These are phyloP conservation scores for Apteryx owenii DNA, from an alignment of 2,113 vertebrate species.

Conservation along the genomic window DNA sequence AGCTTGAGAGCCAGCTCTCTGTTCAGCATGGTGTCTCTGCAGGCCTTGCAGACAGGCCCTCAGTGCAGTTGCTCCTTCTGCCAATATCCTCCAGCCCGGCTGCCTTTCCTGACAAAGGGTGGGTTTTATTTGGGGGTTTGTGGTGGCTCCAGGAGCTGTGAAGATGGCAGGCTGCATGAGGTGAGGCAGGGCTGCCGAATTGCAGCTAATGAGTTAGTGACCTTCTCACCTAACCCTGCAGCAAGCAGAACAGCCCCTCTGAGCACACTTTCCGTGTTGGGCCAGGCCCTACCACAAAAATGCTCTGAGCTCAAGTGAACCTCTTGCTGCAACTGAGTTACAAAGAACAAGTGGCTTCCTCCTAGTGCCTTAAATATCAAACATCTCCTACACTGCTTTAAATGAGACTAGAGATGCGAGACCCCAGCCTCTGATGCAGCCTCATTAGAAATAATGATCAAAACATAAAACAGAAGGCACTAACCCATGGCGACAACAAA, in stretches of 20 bases:
- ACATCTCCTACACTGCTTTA: neutral
- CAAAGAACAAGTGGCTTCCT: neutral
- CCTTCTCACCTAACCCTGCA: neutral
- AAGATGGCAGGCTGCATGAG: neutral
- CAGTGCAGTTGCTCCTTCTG: accelerated
- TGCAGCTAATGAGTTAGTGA: neutral
- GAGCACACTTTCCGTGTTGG: neutral
- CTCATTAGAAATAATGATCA: neutral
- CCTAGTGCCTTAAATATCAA: neutral
- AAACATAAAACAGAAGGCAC: neutral
- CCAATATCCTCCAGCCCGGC: too few species aligned
- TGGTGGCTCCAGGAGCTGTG: neutral
- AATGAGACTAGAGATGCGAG: neutral
- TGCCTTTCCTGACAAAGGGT: neutral
- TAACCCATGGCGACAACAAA: neutral
- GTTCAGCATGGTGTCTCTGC: neutral
- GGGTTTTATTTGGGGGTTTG: neutral
- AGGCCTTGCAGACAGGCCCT: accelerated
- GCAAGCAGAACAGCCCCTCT: neutral
- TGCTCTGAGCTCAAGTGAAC: neutral
- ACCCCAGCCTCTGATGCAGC: neutral
- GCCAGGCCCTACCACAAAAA: neutral
- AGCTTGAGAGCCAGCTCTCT: neutral
- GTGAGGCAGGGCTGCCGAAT: accelerated
- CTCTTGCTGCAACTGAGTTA: neutral